These are phyloP conservation scores for Notothenia coriiceps DNA, from an alignment of 2,113 vertebrate species.

Conservation along the genomic window DNA sequence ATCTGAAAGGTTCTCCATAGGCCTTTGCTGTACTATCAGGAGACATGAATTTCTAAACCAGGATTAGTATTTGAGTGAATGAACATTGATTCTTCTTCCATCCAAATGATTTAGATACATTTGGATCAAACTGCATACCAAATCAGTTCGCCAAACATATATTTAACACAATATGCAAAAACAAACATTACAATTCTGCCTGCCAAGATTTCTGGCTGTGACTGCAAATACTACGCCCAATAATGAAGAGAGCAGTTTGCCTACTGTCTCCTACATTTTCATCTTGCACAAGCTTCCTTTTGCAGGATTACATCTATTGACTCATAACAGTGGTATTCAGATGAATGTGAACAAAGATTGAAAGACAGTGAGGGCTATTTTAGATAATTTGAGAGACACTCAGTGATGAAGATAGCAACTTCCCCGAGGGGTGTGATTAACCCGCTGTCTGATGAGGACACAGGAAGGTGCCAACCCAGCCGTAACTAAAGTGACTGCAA, in stretches of 20 bases:
- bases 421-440: constrained; percentile 54
- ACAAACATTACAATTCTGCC: neutral
- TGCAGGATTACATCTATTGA: neutral
- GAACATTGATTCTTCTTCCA: neutral
- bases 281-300: neutral
- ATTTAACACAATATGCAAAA: constrained; percentile 8
- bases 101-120: neutral
- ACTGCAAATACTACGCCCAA: constrained; percentile 16
- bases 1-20: constrained; percentile 9
- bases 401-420: constrained; percentile 43
- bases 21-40: neutral
- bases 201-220: constrained; percentile 14
- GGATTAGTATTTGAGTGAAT: constrained; percentile 19
- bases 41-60: neutral
- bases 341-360: neutral
- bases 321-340: neutral
- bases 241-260: constrained; percentile 10
- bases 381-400: constrained; percentile 34
- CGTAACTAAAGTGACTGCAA: constrained; percentile 77
- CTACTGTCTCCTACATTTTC: neutral
- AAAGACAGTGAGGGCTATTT: constrained; percentile 15
- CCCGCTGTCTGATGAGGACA: constrained; percentile 67
- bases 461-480: constrained; percentile 82
- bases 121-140: neutral
- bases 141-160: constrained; percentile 9